Evolutionary conservation across 2,888 invertebrate genomes (phyloP), one percentile per base, ranked within the genome.

Genomic region (Notodonta ziczac): DNA sequence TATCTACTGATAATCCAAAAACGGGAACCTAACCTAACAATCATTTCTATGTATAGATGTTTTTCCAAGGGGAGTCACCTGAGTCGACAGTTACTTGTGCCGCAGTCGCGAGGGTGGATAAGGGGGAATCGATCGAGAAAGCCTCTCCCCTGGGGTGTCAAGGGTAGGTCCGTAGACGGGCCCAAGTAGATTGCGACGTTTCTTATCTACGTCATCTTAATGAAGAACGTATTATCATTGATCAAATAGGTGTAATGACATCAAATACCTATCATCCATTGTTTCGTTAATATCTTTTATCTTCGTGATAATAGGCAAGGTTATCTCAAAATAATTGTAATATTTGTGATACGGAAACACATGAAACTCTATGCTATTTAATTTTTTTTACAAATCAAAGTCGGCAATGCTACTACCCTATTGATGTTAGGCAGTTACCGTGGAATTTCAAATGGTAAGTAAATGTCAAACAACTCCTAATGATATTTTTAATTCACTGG

Each of bases 51-150:
- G 32, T 13, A 9, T 8, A 52, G 12, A 8, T 52, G 42, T 59
- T 56, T 35, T 42, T 58, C 2, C 64, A 56, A 62, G 64, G 66
- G 71, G 62, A 65, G 73, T 75, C 79, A 81, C 80, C 80, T 83
- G 80, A 81, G 84, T 86, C 80, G 86, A 86, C 80, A 77, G 63
- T 72, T 82, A 83, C 85, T 85, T 81, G 78, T 78, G 76, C 76
- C 76, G 74, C 71, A 67, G 74, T 67, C 65, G 64, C 70, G 82
- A 83, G 87, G 88, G 88, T 83, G 83, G 76, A 70, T 83, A 80
- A 80, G 69, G 68, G 69, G 68, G 65, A 70, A 90, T 91, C 90
- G 90, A 90, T 90, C 83, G 80, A 72, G 75, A 75, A 76, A 75
- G 66, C 65, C 73, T 70, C 84, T 79, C 82, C 78, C 78, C 70